Evolutionary conservation across 1,140 invertebrate species (phyloP), one percentile per base, ranked within the genome.

Genomic region (Palaemon carinicauda): DNA sequence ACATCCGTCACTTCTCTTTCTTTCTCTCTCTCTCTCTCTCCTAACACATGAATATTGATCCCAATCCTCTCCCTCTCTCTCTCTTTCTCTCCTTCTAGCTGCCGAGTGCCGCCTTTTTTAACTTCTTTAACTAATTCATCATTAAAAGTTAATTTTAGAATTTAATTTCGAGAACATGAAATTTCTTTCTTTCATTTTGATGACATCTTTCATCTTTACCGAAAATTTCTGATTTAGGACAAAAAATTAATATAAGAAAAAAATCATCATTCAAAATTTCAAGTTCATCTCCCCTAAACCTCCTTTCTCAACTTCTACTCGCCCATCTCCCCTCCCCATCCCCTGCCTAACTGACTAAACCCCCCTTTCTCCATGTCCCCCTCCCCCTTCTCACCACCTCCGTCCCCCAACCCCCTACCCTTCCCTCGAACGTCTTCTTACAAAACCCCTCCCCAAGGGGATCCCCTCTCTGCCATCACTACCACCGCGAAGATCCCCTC

Each of bases 1-100:
- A 75, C 82, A 84, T 84, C 82, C 73, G 82, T 84, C 82, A 84
- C 82, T 31, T 74, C 73, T 52, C 51, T 84, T 73, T 84, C 41
- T 41, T 12, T 41, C 41, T 41, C 41, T 41, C 41, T 41, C 41
- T 41, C 41, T 41, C 41, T 41, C 51, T 84, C 82, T 84, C 82
- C 82, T 84, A 84, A 84, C 82, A 84, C 82, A 84, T 84, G 82
- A 84, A 84, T 84, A 84, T 84, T 84, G 82, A 84, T 84, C 82
- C 82, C 82, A 74, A 60, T 84, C 82, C 75, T 74, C 31, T 74
- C 73, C 50, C 41, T 41, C 41, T 41, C 41, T 41, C 51, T 84
- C 82, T 84, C 82, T 74, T 29, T 84, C 82, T 84, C 53, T 84
- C 82, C 82, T 74, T n/a, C 53, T 29, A 74, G 73, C 82, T 84